Evolutionary conservation across 1,140 invertebrate species (phyloP).

Genomic region (Aphaenogaster ashmeadi): DNA sequence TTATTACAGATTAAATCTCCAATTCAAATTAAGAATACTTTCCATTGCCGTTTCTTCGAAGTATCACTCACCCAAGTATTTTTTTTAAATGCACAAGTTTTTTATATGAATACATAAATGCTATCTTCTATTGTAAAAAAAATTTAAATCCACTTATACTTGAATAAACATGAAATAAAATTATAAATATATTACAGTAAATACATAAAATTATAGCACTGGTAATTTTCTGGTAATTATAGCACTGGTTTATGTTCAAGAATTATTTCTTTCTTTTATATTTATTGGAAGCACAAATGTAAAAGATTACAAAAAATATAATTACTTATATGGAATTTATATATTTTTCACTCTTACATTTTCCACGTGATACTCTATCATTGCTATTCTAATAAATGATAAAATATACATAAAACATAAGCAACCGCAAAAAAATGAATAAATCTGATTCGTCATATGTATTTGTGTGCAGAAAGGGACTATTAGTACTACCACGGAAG

Average conservation of each 20-base stretch:
- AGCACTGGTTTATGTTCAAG: not conserved
- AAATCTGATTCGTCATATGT: conserved; percentile 58
- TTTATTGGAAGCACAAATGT: not conserved
- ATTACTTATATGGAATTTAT: not conserved
- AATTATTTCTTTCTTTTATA: not conserved
- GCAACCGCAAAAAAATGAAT: not conserved
- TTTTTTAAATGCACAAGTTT: not conserved
- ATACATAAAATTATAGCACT: not conserved
- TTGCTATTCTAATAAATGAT: not conserved
- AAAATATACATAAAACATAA: conserved; percentile 1
- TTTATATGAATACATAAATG: not conserved
- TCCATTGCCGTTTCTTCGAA: not conserved
- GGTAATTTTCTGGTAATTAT: conserved; percentile 19
- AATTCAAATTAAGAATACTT: not conserved
- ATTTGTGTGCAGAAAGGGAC: conserved; percentile 75
- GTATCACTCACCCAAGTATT: not conserved
- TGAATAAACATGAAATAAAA: conserved; percentile 2
- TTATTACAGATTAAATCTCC: not conserved
- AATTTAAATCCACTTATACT: not conserved
- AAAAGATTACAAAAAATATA: not conserved
- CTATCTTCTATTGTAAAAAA: not conserved
- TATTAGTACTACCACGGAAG: conserved; percentile 88
- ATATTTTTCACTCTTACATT: not conserved
- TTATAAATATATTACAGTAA: not conserved
- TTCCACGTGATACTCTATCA: conserved; percentile 16